Evolutionary conservation across 1,140 invertebrate species (phyloP).

Genomic region (Drosophila lacteicornis): DNA sequence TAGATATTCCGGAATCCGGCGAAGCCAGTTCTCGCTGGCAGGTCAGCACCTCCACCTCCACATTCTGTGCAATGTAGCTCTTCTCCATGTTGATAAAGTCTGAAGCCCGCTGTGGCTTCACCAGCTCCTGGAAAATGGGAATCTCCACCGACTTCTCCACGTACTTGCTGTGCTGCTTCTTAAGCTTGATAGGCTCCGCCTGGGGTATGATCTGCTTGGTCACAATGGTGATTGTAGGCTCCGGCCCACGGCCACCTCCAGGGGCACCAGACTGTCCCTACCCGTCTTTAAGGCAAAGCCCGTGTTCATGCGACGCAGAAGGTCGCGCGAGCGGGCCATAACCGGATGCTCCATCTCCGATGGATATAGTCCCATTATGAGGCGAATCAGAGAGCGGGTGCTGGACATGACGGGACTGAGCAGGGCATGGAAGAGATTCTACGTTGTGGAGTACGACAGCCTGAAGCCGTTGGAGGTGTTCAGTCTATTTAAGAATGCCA

Average conservation of each 20-base stretch:
- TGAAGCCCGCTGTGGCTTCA: constrained; percentile 84
- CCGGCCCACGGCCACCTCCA: too few species aligned
- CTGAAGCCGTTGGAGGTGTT: constrained; percentile 14
- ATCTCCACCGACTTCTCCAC: too few species aligned
- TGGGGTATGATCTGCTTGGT: too few species aligned
- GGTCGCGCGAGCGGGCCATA: too few species aligned
- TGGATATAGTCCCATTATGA: constrained; percentile 16
- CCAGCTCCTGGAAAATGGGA: constrained; percentile 74
- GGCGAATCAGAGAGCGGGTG: constrained; percentile 1
- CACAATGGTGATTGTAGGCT: too few species aligned
- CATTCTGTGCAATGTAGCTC: constrained; percentile 69
- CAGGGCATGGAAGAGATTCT: too few species aligned
- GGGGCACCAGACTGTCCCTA: too few species aligned
- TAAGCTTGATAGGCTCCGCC: too few species aligned
- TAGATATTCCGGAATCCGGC: constrained; percentile 87
- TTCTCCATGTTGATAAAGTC: constrained; percentile 85
- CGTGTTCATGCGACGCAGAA: too few species aligned
- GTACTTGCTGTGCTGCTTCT: too few species aligned
- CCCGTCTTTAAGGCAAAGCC: too few species aligned
- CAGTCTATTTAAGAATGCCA: constrained; percentile 1
- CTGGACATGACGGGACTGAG: constrained; percentile 57
- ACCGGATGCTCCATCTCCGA: constrained; percentile 39
- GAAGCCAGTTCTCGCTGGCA: constrained; percentile 86
- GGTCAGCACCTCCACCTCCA: constrained; percentile 75
- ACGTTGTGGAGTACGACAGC: constrained; percentile 30